These are phyloP conservation scores for Oscheius sp. DNA, from an alignment of 2,888 invertebrate species.

Conservation along the genomic window DNA sequence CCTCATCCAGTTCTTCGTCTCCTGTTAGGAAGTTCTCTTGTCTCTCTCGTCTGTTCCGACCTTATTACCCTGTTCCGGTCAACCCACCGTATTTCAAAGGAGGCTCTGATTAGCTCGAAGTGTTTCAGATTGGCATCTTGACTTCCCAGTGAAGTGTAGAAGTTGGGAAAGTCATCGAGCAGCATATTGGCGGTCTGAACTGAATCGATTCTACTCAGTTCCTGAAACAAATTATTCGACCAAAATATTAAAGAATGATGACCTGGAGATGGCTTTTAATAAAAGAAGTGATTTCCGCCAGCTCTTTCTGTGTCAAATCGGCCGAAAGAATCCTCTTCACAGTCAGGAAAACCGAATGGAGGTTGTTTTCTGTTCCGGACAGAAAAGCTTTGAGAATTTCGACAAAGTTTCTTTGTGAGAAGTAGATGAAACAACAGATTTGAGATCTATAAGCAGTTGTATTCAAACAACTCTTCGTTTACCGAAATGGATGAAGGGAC, in stretches of 20 bases:
- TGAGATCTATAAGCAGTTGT: slow-evolving; percentile 33
- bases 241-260: not conserved
- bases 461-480: not conserved
- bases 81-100: slow-evolving; percentile 26
- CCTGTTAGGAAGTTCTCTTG: slow-evolving; percentile 51
- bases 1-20: slow-evolving; percentile 66
- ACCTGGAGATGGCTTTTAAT: slow-evolving; percentile 29
- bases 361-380: not conserved
- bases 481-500: slow-evolving; percentile 42
- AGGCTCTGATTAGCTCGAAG: slow-evolving; percentile 10
- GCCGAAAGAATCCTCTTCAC: slow-evolving; percentile 43
- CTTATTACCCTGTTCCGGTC: not conserved
- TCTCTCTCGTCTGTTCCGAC: slow-evolving; percentile 45
- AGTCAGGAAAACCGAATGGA: slow-evolving; percentile 39
- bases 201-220: slow-evolving; percentile 15
- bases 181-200: slow-evolving; percentile 22
- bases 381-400: slow-evolving; percentile 41
- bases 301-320: slow-evolving; percentile 40
- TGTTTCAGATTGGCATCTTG: not conserved
- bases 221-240: not conserved
- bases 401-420: slow-evolving; percentile 46
- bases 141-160: not conserved
- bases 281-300: slow-evolving; percentile 26
- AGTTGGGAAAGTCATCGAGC: slow-evolving; percentile 33
- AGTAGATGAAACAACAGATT: slow-evolving; percentile 43